Percentiles rank a stretch among this genome's conserved stretches.
These are phyloP conservation scores for Odocoileus hemionus DNA, from an alignment of 2,113 vertebrate species.

Conservation along the genomic window DNA sequence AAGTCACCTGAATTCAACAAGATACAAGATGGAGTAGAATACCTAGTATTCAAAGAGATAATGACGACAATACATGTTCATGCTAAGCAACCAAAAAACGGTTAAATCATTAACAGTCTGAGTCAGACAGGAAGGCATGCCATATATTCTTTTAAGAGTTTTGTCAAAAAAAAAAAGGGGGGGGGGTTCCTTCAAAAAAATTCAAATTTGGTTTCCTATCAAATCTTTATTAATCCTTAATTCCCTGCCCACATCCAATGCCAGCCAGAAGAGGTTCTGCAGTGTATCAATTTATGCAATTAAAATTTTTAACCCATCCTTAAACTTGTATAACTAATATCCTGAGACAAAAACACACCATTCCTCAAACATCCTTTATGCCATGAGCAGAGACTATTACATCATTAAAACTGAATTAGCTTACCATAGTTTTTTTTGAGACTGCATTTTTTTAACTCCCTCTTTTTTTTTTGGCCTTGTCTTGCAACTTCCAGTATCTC, in stretches of 20 bases:
- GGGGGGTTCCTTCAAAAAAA: neutral
- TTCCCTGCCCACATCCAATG: neutral
- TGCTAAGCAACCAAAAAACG: neutral
- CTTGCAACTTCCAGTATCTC: neutral
- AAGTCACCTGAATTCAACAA: neutral
- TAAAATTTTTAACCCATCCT: neutral
- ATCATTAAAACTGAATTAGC: neutral
- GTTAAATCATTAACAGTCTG: neutral
- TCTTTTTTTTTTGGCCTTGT: neutral
- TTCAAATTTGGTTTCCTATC: neutral
- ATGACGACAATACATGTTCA: neutral
- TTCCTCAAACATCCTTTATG: neutral
- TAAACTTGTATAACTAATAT: neutral
- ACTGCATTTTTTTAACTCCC: neutral
- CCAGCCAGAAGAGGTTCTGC: neutral
- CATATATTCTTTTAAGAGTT: neutral
- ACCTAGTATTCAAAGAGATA: neutral
- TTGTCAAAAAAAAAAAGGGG: accelerated
- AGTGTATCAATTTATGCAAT: neutral
- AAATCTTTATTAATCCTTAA: slow-evolving; percentile 1
- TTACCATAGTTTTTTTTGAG: neutral
- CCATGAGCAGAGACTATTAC: neutral
- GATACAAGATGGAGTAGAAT: neutral
- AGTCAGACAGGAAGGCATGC: neutral
- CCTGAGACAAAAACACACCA: neutral